Evolutionary conservation across 2,113 vertebrate species (phyloP), one percentile per base, ranked within the genome.

Genomic region (Oncorhynchus tshawytscha): DNA sequence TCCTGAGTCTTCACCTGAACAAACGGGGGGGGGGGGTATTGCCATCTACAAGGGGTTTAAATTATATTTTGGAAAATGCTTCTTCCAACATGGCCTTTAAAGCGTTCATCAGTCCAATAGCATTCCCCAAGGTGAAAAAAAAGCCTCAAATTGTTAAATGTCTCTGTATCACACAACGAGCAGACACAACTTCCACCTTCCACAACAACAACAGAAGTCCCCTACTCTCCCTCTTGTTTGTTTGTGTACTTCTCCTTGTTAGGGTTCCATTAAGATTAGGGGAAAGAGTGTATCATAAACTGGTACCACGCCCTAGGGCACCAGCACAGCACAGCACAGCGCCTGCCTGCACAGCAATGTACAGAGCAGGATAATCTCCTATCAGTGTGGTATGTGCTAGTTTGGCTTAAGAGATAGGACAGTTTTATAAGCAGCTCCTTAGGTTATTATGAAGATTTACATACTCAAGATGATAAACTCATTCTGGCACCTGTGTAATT

Each of bases 311-410:
- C 96, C 96, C 48, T 87, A 90, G 95, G 96, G 96, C 89, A 90
- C 39, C 9, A 12, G 39, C 9, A 45, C 9, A 45, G 39, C 9
- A 45, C 9, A 45, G 39, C 9, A 45, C 93, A 94, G 94, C 90
- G 94, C 94, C 92, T 95, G 95, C 39, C 39, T 45, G 39, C 39
- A 8, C 8, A 45, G 39, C 39, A 11, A 11, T 9, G 9, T 11
- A 45, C 92, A 94, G 95, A 94, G 95, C 95, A 83, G 95, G 95
- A 95, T 98, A 96, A 98, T 98, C 96, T 95, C 93, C 89, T 96
- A 96, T 97, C 96, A 95, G 93, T 91, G 72, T 94, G 94, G 93
- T 93, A 45, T 45, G 93, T 95, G 94, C 94, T 93, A 93, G 91
- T 94, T 94, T 92, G 90, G 92, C 88, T 92, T 92, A 92, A 90